Base-by-base conservation (phyloP, 2,888 invertebrate species). In the Selenia dentaria region DNA sequence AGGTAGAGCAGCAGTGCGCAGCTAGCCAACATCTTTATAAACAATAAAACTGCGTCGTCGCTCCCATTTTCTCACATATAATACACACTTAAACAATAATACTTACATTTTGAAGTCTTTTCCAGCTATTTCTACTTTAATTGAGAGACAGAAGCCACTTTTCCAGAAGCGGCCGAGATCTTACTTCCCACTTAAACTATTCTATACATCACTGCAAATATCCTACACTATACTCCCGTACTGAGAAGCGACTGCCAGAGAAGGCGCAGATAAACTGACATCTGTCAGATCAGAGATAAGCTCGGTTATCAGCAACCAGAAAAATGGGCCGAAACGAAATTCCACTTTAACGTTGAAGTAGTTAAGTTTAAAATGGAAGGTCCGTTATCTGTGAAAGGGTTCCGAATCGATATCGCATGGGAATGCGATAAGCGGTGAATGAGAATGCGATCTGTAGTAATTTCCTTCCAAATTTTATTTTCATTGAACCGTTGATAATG, bases 241-340 rank as follows among this genome's bases (percentile, higher is more conserved):
- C 33, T 37, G 20, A 12, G 14, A 36, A 28, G 35, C 35, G 25
- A 51, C 53, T 54, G 50, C 31, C 43, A 46, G 14, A 48, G 37
- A 37, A 42, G 38, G 29, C 25, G 51, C 32, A 58, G 72, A 71
- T 70, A 69, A 67, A 46, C 48, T 51, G 36, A 31, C 50, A 56
- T 51, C 47, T 44, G 24, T 16, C 18, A 35, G 56, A 64, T 64
- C 46, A 29, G 26, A 54, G 59, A 59, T 56, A 56, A 54, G 49
- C 39, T 12, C 29, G 33, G 48, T 40, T 57, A 54, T 57, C 53
- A 13, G 35, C 45, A 12, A 38, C 39, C 43, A 47, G 26, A 42
- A 35, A 39, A 45, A 35, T 42, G 10, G 20, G 20, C 9, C 20
- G 14, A 8, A 40, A 16, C 36, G 35, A 55, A 51, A 43, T 43